Evolutionary conservation across 30 jellyfish, hydroid and myxozoan genomes (phyloP).

Genomic region (Turritopsis dohrnii): DNA sequence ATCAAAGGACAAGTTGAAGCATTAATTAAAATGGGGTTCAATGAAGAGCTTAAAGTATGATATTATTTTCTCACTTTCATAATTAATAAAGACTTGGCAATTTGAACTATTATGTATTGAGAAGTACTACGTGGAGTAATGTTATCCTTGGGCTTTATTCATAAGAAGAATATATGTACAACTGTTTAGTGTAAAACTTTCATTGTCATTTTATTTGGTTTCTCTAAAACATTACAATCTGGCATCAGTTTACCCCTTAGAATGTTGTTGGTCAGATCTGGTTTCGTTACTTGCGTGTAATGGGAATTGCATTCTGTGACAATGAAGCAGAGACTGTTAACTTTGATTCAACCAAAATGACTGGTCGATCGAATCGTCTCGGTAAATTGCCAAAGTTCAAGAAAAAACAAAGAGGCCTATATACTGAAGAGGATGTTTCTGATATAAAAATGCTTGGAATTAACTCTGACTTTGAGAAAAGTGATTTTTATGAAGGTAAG

Average conservation of each 20-base stretch:
- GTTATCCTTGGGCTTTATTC: too few species aligned
- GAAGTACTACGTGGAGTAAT: too few species aligned
- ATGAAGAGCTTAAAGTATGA: conserved; percentile 27
- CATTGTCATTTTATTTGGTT: neutral
- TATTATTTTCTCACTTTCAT: neutral
- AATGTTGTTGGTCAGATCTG: conserved; percentile 36
- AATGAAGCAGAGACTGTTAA: conserved; percentile 10
- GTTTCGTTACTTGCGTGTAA: conserved; percentile 20
- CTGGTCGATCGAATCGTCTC: conserved; percentile 4
- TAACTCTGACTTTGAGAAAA: neutral
- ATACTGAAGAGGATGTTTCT: neutral
- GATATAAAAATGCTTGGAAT: neutral
- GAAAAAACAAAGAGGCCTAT: neutral
- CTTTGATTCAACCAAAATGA: neutral
- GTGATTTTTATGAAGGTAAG: conserved; percentile 6
- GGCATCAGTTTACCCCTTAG: neutral
- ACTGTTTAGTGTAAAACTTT: too few species aligned
- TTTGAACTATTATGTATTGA: too few species aligned
- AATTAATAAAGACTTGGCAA: neutral
- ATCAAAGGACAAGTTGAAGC: conserved; percentile 43
- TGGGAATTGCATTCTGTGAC: conserved; percentile 26
- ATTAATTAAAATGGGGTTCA: conserved; percentile 29
- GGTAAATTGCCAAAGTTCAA: neutral
- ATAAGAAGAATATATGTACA: too few species aligned
- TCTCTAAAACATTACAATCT: neutral